phyloP scores from a whole-genome alignment of 2,113 vertebrate genomes.

The Bambusicola thoracicus region DNA sequence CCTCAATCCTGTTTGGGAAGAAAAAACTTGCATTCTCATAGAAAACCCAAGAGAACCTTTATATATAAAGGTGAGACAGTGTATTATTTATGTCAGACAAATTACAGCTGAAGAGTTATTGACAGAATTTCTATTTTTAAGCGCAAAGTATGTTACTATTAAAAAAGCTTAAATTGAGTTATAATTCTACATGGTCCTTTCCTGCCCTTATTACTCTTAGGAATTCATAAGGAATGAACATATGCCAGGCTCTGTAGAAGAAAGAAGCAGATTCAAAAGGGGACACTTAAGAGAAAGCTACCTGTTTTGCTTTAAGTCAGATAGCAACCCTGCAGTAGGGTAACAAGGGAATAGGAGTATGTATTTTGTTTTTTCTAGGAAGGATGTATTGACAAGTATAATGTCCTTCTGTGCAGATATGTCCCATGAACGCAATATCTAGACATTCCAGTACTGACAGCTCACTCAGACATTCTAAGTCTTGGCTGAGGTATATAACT shows the following conservation, averaged over 20 bases:
- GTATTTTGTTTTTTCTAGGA: not conserved
- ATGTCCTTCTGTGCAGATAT: not conserved
- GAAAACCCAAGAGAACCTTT: slow-evolving; percentile 88
- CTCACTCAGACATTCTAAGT: not conserved
- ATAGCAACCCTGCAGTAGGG: not conserved
- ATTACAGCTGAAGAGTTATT: not conserved
- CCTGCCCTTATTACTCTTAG: not conserved
- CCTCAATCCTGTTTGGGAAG: slow-evolving; percentile 97
- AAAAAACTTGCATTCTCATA: slow-evolving; percentile 85
- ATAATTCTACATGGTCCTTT: not conserved
- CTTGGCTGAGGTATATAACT: not conserved
- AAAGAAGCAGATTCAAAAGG: not conserved
- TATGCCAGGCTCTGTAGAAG: not conserved
- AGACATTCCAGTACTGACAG: not conserved
- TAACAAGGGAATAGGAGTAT: not conserved
- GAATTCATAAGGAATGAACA: not conserved
- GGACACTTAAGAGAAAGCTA: not conserved
- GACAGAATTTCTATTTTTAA: not conserved
- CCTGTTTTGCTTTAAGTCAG: not conserved
- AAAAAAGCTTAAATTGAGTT: not conserved
- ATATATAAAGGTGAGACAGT: slow-evolving; percentile 89
- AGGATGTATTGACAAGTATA: not conserved
- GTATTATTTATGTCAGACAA: not conserved
- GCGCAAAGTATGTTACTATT: not conserved
- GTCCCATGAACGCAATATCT: not conserved